phyloP scores from a whole-genome alignment of 2,888 invertebrate species.

The Mimachlamys varia region DNA sequence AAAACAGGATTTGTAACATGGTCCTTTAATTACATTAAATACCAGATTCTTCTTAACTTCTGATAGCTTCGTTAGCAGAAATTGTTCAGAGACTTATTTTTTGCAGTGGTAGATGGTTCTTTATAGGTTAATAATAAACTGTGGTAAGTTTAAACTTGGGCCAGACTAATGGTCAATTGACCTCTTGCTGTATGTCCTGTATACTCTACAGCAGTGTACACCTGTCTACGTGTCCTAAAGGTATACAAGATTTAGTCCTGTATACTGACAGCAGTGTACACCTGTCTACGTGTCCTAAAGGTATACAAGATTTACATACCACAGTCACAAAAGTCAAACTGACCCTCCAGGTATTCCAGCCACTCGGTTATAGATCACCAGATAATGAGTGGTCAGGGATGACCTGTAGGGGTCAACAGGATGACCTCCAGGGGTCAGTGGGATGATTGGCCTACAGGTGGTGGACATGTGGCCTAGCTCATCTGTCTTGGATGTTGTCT shows the following conservation, averaged over 20 bases:
- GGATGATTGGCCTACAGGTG: not conserved
- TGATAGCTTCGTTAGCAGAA: too few species aligned
- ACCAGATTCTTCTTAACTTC: too few species aligned
- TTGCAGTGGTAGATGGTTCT: too few species aligned
- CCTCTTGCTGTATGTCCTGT: not conserved
- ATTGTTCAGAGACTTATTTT: too few species aligned
- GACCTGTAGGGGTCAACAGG: not conserved
- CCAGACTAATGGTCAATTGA: not conserved
- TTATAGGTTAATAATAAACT: too few species aligned
- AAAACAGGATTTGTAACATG: too few species aligned
- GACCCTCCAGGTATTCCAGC: slow-evolving; percentile 9
- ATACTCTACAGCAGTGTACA: too few species aligned
- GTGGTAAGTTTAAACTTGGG: too few species aligned
- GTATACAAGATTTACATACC: not conserved
- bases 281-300: not conserved
- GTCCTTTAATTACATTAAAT: too few species aligned
- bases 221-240: not conserved
- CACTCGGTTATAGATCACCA: not conserved
- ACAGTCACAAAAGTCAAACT: not conserved
- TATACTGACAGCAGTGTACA: not conserved
- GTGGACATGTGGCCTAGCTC: not conserved
- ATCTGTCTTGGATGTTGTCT: not conserved
- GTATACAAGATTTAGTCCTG: not conserved
- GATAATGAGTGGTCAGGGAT: not conserved
- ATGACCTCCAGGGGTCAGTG: slow-evolving; percentile 13